These are phyloP conservation scores for Falco peregrinus DNA, from an alignment of 2,797 vertebrate genomes.

Conservation along the genomic window DNA sequence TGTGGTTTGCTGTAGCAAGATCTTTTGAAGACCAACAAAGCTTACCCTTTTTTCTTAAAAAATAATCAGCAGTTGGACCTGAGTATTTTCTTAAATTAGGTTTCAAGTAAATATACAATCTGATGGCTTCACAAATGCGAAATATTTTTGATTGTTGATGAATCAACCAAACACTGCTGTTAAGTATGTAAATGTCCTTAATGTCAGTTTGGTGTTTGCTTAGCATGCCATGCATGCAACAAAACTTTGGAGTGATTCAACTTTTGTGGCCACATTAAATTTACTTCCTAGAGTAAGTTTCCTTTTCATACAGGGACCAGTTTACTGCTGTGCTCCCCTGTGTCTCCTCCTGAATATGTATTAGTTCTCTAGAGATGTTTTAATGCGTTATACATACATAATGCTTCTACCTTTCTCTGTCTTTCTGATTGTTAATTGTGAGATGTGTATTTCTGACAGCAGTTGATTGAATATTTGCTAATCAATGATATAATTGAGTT, in stretches of 20 bases:
- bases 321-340: not conserved
- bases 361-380: constrained; percentile 44
- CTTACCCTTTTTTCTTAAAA: constrained; percentile 25
- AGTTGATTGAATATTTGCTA: constrained; percentile 55
- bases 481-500: constrained; percentile 55
- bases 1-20: constrained; percentile 71
- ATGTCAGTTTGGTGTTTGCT: constrained; percentile 32
- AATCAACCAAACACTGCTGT: not conserved
- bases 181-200: not conserved
- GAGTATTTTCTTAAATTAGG: constrained; percentile 11
- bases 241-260: constrained; percentile 45
- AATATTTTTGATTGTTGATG: not conserved
- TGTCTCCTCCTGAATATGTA: constrained; percentile 31
- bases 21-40: constrained; percentile 60
- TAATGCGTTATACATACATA: constrained; percentile 49
- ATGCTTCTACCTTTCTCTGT: constrained; percentile 62
- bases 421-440: constrained; percentile 9
- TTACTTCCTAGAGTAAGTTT: constrained; percentile 47
- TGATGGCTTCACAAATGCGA: constrained; percentile 23
- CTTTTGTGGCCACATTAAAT: not conserved
- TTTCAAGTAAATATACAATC: constrained; percentile 30
- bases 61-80: not conserved
- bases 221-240: constrained; percentile 25
- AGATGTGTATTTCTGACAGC: constrained; percentile 23
- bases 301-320: constrained; percentile 39